A percentile compares a stretch with the other conserved stretches of the same genome.
These are phyloP conservation scores for Heterocephalus glaber DNA, from an alignment of 2,113 vertebrate species.

Conservation along the genomic window DNA sequence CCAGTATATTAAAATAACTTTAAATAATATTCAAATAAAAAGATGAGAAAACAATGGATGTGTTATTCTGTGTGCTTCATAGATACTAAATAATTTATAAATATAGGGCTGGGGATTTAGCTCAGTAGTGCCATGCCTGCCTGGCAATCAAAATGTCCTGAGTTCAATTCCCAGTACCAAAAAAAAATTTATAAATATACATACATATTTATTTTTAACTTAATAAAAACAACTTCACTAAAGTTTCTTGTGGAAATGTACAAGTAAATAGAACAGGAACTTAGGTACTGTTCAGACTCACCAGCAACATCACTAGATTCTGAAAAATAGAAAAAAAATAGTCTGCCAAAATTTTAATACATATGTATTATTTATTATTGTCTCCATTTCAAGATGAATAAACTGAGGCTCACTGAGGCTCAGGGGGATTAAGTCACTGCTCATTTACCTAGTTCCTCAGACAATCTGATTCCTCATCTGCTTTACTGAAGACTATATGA, in stretches of 20 bases:
- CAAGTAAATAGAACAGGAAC: constrained; percentile 16
- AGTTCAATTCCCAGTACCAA: too few relatives aligned
- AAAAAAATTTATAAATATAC: not conserved
- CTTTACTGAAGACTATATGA: not conserved
- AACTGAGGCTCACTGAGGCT: not conserved
- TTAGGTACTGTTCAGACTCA: not conserved
- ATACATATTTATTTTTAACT: constrained; percentile 15
- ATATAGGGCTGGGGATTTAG: too few relatives aligned
- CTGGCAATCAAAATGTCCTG: too few relatives aligned
- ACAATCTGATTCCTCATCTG: not conserved
- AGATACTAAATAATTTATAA: constrained; percentile 8
- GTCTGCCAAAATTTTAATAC: not conserved
- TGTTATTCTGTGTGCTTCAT: not conserved
- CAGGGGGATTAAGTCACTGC: not conserved
- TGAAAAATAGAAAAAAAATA: not conserved
- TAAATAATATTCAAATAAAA: constrained; percentile 34
- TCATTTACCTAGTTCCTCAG: not conserved
- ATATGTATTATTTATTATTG: not conserved
- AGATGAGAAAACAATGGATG: not conserved
- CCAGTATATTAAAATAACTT: constrained; percentile 46
- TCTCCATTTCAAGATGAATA: constrained; percentile 1
- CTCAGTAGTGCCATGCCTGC: too few relatives aligned
- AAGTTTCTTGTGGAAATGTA: not conserved
- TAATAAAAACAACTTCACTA: constrained; percentile 22
- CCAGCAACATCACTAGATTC: not conserved